Percentiles rank a stretch among this genome's conserved stretches.
Evolutionary conservation across 2,888 invertebrate genomes (phyloP).

Genomic region (Bembecia ichneumoniformis): DNA sequence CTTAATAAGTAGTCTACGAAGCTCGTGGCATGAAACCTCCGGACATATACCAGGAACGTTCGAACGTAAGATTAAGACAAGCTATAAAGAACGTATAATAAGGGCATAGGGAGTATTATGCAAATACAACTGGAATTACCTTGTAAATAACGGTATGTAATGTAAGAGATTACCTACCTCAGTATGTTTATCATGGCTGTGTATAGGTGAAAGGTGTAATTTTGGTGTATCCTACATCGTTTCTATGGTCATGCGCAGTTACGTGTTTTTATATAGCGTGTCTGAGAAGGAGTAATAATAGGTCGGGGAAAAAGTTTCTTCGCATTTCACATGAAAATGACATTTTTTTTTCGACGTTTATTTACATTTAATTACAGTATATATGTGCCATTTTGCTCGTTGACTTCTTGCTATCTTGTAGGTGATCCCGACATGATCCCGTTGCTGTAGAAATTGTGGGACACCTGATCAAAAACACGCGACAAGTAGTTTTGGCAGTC

Average conservation of each 20-base stretch:
- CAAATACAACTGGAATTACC: slow-evolving; percentile 4
- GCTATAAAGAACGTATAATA: slow-evolving; percentile 9
- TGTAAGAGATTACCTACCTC: slow-evolving; percentile 9
- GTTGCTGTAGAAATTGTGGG: no score
- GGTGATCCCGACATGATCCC: no score
- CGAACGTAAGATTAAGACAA: neutral
- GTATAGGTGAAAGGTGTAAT: neutral
- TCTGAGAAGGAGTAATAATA: slow-evolving; percentile 12
- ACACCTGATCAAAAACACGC: no score
- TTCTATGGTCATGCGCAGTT: slow-evolving; percentile 1
- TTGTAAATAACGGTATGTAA: slow-evolving; percentile 21
- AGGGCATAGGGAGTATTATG: slow-evolving; percentile 5
- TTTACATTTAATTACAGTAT: no score
- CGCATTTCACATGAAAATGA: no score
- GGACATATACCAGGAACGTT: neutral
- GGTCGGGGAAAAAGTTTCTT: no score
- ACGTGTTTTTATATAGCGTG: slow-evolving; percentile 6
- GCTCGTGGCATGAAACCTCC: neutral
- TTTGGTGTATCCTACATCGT: neutral
- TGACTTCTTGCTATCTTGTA: no score
- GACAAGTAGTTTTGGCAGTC: no score
- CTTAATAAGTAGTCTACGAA: neutral
- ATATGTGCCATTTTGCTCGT: no score
- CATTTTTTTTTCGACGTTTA: no score
- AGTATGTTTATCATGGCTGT: neutral